These are phyloP conservation scores for Gobio occitaniae DNA, from an alignment of 2,797 vertebrate species.

Conservation along the genomic window DNA sequence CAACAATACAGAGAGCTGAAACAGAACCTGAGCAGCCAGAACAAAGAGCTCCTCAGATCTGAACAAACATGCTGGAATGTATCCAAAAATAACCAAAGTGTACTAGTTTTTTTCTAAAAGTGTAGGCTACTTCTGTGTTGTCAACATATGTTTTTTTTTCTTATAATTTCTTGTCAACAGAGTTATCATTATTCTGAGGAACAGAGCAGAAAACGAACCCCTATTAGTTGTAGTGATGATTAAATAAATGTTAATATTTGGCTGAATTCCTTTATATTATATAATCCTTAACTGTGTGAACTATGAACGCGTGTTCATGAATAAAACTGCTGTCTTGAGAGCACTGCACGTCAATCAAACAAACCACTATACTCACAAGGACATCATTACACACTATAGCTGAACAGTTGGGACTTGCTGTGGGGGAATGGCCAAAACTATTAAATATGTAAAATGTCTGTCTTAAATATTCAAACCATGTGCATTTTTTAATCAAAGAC, in stretches of 20 bases:
- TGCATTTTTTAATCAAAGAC: neutral
- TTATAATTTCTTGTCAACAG: neutral
- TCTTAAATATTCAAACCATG: conserved; percentile 9
- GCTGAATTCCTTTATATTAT: neutral
- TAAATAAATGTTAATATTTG: neutral
- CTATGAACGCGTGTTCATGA: neutral
- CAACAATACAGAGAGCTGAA: conserved; percentile 45
- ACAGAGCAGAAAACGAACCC: neutral
- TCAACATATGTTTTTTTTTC: neutral
- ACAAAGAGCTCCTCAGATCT: conserved; percentile 41
- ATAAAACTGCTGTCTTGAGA: neutral
- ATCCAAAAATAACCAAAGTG: conserved; percentile 23
- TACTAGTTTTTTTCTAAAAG: neutral
- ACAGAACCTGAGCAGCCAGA: conserved; percentile 38
- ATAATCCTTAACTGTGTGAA: neutral
- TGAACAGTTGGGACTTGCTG: neutral
- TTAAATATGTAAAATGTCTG: conserved; percentile 4
- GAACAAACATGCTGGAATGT: conserved; percentile 8
- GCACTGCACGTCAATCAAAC: neutral
- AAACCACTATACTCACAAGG: neutral
- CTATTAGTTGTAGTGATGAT: neutral
- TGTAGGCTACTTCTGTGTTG: neutral
- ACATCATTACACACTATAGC: neutral
- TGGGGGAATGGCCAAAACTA: conserved; percentile 11
- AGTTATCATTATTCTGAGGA: neutral